Conservation (phyloP, 2,888 invertebrate species). For the Pharmacophagus antenor region DNA sequence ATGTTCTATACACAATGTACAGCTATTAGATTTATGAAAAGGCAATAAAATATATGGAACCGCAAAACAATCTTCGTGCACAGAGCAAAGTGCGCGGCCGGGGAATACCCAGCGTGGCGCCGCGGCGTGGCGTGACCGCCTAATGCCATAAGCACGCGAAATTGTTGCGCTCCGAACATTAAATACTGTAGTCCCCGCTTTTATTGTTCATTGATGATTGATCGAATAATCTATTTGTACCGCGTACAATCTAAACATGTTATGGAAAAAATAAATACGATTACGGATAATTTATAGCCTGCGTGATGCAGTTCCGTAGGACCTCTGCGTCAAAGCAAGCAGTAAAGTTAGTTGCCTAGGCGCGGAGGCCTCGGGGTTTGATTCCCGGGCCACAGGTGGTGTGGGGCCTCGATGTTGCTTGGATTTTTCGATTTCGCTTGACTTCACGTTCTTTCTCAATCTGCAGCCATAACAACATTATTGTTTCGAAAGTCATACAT, state of each 20-base stretch:
- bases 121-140: slow-evolving; percentile 57
- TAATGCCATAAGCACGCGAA: slow-evolving; percentile 55
- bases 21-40: slow-evolving; percentile 32
- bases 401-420: no score
- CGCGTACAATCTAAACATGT: neutral
- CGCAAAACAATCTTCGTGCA: slow-evolving; percentile 29
- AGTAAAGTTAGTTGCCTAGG: no score
- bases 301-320: no score
- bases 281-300: no score
- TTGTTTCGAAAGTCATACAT: no score
- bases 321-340: no score
- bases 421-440: no score
- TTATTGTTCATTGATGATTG: slow-evolving; percentile 21
- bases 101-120: slow-evolving; percentile 43
- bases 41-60: slow-evolving; percentile 29
- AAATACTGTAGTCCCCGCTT: slow-evolving; percentile 35
- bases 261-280: neutral
- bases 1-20: slow-evolving; percentile 12
- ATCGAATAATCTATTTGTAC: neutral
- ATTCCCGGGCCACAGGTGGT: no score
- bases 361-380: no score
- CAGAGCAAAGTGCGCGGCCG: slow-evolving; percentile 22
- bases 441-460: no score
- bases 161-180: slow-evolving; percentile 57
- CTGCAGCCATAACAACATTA: no score